Base-by-base conservation (phyloP, 2,113 vertebrate genomes). In the Leucopsar rothschildi region DNA sequence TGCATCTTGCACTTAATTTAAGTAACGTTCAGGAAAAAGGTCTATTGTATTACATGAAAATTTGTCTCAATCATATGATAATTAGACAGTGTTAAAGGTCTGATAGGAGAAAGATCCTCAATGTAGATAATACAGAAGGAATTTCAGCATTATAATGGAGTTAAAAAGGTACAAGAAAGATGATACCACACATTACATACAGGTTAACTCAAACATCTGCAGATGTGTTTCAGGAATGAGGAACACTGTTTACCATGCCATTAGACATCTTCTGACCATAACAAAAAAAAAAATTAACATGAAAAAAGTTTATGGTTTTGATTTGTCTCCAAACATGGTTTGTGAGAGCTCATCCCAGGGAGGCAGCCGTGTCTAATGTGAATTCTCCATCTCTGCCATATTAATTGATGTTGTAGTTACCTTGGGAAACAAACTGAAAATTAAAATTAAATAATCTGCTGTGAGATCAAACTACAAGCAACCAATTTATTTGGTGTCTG, bases 391-490 rank as follows among this genome's bases (percentile, higher is more conserved):
- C 89, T 85, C 82, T 92, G 47, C 60, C 44, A 27, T 68, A 93
- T 92, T 93, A 96, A 94, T 70, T 88, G 87, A 80, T 77, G 68
- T 52, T 28, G 12, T 76, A 91, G 61, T 93, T 94, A 92, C 79
- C 68, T 90, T 44, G 53, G 71, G 71, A 90, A 93, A 64, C 80
- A 96, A 92, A 93, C 2, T 92, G 82, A 90, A 96, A 94, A 95
- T 93, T 69, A 79, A 89, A 95, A 95, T 73, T 63, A 92, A 95
- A 86, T 92, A 80, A 90, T 88, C 68, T 64, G 20, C 64, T 35
- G 15, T 70, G 40, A 88, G 56, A 90, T 92, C 82, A 75, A 94
- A 75, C 87, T 90, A 65, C 52, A 56, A 81, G 64, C 31, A 83
- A 63, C 40, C 64, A 69, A 91, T 95, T 78, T 85, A 82, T 87